These are phyloP conservation scores for Butorides virescens DNA, from an alignment of 2,113 vertebrate genomes.

Conservation along the genomic window DNA sequence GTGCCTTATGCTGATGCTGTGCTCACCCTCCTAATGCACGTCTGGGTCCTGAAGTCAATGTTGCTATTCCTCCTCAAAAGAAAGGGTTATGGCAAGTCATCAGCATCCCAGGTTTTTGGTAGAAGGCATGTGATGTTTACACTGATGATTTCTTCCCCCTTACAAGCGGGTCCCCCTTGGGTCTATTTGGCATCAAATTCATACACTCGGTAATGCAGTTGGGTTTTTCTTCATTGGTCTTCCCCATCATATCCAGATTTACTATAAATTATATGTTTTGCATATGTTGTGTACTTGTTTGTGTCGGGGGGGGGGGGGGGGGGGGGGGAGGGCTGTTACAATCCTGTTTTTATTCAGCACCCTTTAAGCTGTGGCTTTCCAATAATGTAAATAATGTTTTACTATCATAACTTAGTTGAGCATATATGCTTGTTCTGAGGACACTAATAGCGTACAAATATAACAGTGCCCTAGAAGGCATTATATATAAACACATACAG, in stretches of 20 bases:
- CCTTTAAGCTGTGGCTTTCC: not conserved
- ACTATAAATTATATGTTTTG: not conserved
- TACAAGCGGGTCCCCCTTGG: not conserved
- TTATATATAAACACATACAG: not conserved
- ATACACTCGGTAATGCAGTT: not conserved
- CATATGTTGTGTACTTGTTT: not conserved
- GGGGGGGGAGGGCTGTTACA: not conserved
- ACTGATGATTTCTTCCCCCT: not conserved
- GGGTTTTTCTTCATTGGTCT: not conserved
- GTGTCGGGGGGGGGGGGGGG: rapidly evolving
- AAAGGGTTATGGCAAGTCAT: not conserved
- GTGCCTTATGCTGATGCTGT: not conserved
- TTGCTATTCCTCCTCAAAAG: not conserved
- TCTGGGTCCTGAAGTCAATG: not conserved
- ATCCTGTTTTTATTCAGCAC: not conserved
- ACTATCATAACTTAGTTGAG: not conserved
- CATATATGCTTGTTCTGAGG: not conserved
- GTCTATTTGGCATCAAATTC: not conserved
- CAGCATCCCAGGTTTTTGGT: not conserved
- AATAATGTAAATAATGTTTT: not conserved
- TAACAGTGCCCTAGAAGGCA: not conserved
- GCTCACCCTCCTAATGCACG: not conserved
- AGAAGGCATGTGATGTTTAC: not conserved
- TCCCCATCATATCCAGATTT: not conserved
- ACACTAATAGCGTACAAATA: not conserved